Evolutionary conservation across 1,140 invertebrate genomes (phyloP).

Genomic region (Anastrepha obliqua): DNA sequence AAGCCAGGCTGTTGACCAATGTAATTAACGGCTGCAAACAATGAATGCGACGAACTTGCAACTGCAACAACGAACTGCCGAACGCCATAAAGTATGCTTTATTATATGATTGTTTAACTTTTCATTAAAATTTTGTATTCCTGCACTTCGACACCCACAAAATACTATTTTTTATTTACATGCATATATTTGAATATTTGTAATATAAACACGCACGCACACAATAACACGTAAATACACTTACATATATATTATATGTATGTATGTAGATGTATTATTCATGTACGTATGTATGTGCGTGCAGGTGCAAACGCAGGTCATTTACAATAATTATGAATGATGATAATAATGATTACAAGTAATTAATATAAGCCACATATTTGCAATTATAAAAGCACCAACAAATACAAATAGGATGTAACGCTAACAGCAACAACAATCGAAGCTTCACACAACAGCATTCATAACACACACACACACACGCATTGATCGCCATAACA

Average conservation of each 20-base stretch:
- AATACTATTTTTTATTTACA: too few relatives aligned
- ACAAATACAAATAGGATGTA: too few relatives aligned
- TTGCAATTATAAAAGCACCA: constrained; percentile 30
- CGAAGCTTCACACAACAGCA: background rate
- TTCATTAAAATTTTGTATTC: background rate
- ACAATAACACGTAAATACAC: background rate
- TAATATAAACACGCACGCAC: background rate
- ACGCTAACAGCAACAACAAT: background rate
- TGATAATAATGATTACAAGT: constrained; percentile 44
- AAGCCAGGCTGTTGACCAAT: background rate
- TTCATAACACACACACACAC: background rate
- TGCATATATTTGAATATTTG: too few relatives aligned
- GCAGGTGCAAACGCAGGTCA: background rate
- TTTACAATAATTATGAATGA: constrained; percentile 40
- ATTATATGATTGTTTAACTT: background rate
- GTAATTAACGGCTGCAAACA: background rate
- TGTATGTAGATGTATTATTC: background rate
- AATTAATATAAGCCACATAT: constrained; percentile 45
- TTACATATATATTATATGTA: background rate
- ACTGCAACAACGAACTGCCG: background rate
- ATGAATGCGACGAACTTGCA: background rate
- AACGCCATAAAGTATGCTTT: background rate
- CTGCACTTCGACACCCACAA: too few relatives aligned
- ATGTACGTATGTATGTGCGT: background rate
- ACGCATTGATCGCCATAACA: background rate